Conservation (phyloP, 2,113 vertebrate species). For the Circaetus gallicus region DNA sequence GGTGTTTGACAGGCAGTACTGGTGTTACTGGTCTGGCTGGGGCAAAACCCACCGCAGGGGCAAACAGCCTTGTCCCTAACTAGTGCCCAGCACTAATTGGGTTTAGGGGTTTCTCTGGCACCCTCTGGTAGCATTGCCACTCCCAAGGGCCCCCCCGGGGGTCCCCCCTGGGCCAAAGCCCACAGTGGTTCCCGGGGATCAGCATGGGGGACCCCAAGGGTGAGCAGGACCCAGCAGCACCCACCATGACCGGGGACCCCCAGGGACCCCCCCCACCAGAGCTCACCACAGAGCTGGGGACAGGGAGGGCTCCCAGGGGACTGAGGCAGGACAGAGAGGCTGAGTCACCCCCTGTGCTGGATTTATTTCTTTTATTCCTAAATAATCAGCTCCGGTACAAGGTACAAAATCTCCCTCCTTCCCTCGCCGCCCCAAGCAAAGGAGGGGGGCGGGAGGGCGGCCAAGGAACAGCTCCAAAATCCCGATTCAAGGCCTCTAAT, state of each 20-base stretch:
- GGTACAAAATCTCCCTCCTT: conserved; percentile 19
- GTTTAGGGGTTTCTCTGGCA: too few relatives aligned
- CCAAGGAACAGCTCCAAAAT: not conserved
- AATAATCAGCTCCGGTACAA: not conserved
- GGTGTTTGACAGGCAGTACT: too few relatives aligned
- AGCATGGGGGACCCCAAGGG: not conserved
- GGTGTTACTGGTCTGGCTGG: too few relatives aligned
- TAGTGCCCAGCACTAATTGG: too few relatives aligned
- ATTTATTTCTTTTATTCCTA: conserved; percentile 34
- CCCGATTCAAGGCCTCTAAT: conserved; percentile 23
- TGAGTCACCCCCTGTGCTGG: not conserved
- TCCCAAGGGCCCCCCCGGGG: too few relatives aligned
- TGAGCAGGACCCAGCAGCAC: not conserved
- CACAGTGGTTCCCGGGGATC: too few relatives aligned
- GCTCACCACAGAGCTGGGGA: too few relatives aligned
- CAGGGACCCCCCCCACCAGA: not conserved
- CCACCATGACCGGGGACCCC: not conserved
- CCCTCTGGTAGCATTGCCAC: too few relatives aligned
- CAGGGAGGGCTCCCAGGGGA: not conserved
- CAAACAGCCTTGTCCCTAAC: too few relatives aligned
- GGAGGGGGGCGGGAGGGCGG: not conserved
- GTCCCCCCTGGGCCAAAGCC: too few relatives aligned
- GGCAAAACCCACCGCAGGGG: too few relatives aligned
- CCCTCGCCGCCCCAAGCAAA: not conserved
- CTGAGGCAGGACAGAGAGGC: not conserved